A percentile compares a stretch with the other conserved stretches of the same genome.
Evolutionary conservation across 2,888 invertebrate genomes (phyloP).

Genomic region (Seira ritae): DNA sequence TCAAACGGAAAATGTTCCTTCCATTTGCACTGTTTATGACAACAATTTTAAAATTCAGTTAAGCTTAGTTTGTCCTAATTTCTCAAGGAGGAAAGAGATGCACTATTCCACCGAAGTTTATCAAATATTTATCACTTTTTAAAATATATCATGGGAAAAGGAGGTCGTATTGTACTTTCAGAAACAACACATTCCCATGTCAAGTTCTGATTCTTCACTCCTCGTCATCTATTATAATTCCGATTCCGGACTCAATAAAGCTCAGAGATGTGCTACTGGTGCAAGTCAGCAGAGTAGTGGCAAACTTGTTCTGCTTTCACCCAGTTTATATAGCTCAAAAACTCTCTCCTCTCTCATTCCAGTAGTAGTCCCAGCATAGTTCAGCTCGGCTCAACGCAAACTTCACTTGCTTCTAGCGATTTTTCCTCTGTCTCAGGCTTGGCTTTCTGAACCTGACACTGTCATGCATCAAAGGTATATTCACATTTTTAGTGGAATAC

Average conservation of each 20-base stretch:
- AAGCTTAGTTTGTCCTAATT: neutral
- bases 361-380: neutral
- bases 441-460: constrained; percentile 14
- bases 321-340: neutral
- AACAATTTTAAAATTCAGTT: too few relatives aligned
- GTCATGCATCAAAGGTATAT: constrained; percentile 11
- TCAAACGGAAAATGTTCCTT: neutral
- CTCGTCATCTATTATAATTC: neutral
- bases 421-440: neutral
- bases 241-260: neutral
- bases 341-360: neutral
- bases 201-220: neutral
- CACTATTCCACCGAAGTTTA: too few relatives aligned
- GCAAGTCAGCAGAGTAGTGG: neutral
- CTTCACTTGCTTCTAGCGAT: neutral
- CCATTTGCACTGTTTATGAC: too few relatives aligned
- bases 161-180: too few relatives aligned
- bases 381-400: neutral
- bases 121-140: too few relatives aligned
- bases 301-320: neutral
- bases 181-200: neutral
- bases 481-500: neutral
- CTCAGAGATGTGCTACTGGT: neutral
- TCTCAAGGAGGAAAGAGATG: neutral
- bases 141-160: too few relatives aligned